Evolutionary conservation across 2,888 invertebrate species (phyloP).

Genomic region (Athalia circularis): DNA sequence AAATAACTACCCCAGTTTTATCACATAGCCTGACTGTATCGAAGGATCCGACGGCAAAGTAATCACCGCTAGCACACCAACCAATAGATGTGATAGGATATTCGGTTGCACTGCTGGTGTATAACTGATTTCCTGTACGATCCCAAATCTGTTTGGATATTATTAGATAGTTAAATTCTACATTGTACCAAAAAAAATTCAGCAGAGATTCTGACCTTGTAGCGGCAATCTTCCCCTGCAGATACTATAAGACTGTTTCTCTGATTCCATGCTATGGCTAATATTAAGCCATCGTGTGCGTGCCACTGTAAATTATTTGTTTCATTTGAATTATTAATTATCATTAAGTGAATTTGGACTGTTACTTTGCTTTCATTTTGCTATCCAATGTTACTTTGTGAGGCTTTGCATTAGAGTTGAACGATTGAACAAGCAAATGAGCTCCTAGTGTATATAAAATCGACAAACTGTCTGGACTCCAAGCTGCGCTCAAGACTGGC

Average conservation of each 20-base stretch:
- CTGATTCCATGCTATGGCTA: slow-evolving; percentile 96
- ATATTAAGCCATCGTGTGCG: slow-evolving; percentile 95
- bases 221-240: slow-evolving; percentile 96
- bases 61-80: slow-evolving; percentile 94
- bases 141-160: slow-evolving; percentile 87
- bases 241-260: slow-evolving; percentile 94
- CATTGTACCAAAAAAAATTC: background rate
- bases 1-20: slow-evolving; percentile 87
- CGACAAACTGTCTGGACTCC: slow-evolving; percentile 85
- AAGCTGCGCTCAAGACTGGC: slow-evolving; percentile 89
- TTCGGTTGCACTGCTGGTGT: slow-evolving; percentile 89
- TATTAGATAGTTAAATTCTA: background rate
- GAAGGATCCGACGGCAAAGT: slow-evolving; percentile 94
- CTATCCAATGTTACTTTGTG: slow-evolving; percentile 76
- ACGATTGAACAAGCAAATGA: slow-evolving; percentile 81
- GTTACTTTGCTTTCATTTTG: background rate
- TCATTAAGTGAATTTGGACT: background rate
- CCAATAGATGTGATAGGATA: slow-evolving; percentile 93
- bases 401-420: slow-evolving; percentile 85
- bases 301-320: slow-evolving; percentile 84
- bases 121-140: slow-evolving; percentile 90
- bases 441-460: slow-evolving; percentile 84
- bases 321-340: slow-evolving; percentile 8
- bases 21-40: slow-evolving; percentile 95
- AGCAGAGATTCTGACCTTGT: slow-evolving; percentile 78